A percentile compares a stretch with the other conserved stretches of the same genome.
Evolutionary conservation across 2,888 invertebrate genomes (phyloP).

Genomic region (Mechanitis mazaeus): DNA sequence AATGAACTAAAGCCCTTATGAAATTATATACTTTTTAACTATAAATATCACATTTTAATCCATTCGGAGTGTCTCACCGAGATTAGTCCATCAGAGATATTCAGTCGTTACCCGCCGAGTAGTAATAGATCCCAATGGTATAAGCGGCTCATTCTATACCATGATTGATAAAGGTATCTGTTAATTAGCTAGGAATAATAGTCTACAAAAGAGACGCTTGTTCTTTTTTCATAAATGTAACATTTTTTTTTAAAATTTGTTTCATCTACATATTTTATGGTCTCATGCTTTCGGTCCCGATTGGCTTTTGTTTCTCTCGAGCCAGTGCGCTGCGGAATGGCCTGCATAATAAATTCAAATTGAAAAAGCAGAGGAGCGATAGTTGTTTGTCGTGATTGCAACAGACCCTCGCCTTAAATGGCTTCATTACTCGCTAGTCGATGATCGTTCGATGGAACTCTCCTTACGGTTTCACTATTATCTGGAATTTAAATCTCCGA

Average conservation of each 20-base stretch:
- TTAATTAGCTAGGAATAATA: not conserved
- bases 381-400: slow-evolving; percentile 1
- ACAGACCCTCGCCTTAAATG: slow-evolving; percentile 5
- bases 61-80: too few relatives aligned
- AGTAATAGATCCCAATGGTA: too few relatives aligned
- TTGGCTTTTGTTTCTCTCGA: not conserved
- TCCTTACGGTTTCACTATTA: slow-evolving; percentile 2
- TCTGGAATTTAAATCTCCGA: slow-evolving; percentile 5
- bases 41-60: too few relatives aligned
- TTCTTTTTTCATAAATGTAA: not conserved
- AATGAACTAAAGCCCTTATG: too few relatives aligned
- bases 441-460: not conserved
- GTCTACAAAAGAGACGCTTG: not conserved
- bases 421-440: slow-evolving; percentile 3
- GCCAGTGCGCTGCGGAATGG: not conserved
- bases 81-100: too few relatives aligned
- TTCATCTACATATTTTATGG: not conserved
- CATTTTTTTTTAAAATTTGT: not conserved
- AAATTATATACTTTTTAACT: too few relatives aligned
- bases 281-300: not conserved
- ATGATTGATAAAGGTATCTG: not conserved
- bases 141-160: not conserved
- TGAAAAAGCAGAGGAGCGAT: slow-evolving; percentile 3
- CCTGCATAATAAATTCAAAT: slow-evolving; percentile 3
- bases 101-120: too few relatives aligned